Conservation (phyloP, 30 jellyfish, hydroid and myxozoan genomes). For the Morbakka virulenta region DNA sequence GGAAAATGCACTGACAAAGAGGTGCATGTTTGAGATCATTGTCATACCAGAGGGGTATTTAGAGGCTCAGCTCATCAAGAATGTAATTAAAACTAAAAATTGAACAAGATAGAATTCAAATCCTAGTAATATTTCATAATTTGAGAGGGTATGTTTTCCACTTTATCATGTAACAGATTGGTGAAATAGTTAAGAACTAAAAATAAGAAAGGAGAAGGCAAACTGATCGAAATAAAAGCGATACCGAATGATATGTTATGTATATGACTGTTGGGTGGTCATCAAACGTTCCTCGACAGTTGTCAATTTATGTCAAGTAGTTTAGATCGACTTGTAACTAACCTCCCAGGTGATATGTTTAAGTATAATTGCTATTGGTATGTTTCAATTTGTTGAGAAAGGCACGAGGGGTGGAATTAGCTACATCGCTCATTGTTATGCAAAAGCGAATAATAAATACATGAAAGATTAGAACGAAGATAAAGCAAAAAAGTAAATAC, state of each 20-base stretch:
- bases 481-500: no score
- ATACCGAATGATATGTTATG: conserved; percentile 14
- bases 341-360: conserved; percentile 26
- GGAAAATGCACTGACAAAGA: conserved; percentile 25
- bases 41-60: conserved; percentile 44
- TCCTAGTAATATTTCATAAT: no score
- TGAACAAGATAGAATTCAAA: conserved; percentile 24
- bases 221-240: conserved; percentile 4
- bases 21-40: conserved; percentile 36
- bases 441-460: no score
- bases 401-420: no score
- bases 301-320: conserved; percentile 31
- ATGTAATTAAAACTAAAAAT: conserved; percentile 28
- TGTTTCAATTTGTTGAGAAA: no score
- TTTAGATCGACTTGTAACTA: conserved; percentile 29
- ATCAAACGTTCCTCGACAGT: conserved; percentile 27
- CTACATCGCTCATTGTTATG: no score
- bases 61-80: conserved; percentile 52
- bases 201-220: conserved; percentile 42
- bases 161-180: conserved; percentile 43
- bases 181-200: conserved; percentile 31
- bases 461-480: no score
- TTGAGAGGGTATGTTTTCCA: no score
- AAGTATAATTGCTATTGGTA: no score
- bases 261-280: conserved; percentile 23